These are phyloP conservation scores for Orycteropus afer DNA, from an alignment of 2,113 vertebrate genomes.

Conservation along the genomic window DNA sequence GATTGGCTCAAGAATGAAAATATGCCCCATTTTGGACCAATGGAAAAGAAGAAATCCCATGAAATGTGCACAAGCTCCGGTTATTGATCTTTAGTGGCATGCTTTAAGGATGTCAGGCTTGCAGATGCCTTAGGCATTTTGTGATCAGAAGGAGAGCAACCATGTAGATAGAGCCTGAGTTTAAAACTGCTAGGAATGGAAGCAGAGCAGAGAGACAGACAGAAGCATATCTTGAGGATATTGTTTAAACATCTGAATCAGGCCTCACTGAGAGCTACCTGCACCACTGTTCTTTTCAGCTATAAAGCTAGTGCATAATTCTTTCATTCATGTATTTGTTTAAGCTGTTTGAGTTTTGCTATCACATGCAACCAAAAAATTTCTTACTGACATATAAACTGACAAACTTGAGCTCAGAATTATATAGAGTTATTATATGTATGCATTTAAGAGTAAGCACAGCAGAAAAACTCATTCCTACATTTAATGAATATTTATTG, in stretches of 20 bases:
- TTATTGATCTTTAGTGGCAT: not conserved
- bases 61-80: not conserved
- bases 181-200: not conserved
- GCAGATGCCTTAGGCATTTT: not conserved
- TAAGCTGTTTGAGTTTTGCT: constrained; percentile 16
- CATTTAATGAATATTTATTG: not conserved
- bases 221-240: not conserved
- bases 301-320: not conserved
- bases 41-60: not conserved
- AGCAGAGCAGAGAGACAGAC: not conserved
- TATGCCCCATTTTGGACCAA: not conserved
- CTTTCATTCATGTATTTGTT: not conserved
- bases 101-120: not conserved
- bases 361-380: constrained; percentile 5
- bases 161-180: not conserved
- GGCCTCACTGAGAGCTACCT: not conserved
- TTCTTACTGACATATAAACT: constrained; percentile 19
- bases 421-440: not conserved
- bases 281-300: not conserved
- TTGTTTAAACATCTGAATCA: not conserved
- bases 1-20: not conserved
- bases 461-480: not conserved
- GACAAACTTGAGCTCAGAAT: not conserved
- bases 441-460: constrained; percentile 3
- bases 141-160: not conserved